phyloP scores from a whole-genome alignment of 2,797 vertebrate genomes.

The Cephalopachus bancanus region DNA sequence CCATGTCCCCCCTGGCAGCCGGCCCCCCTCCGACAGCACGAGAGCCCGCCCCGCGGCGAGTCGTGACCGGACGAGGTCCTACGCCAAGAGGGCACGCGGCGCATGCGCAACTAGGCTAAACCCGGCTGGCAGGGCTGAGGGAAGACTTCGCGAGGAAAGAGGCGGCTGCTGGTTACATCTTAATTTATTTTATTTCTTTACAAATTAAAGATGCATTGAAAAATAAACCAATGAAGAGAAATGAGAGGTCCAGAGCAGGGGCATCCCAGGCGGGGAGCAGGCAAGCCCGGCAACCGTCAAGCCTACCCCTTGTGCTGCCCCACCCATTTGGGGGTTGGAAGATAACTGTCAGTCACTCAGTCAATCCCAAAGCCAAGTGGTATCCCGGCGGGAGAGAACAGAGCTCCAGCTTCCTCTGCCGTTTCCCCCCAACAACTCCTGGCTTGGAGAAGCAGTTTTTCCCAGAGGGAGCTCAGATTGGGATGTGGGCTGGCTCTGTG shows the following conservation, averaged over 20 bases:
- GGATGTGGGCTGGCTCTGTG: constrained; percentile 84
- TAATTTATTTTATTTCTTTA: constrained; percentile 92
- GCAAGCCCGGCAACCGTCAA: constrained; percentile 74
- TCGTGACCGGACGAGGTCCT: not conserved
- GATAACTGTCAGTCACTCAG: constrained; percentile 73
- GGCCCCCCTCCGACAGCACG: not conserved
- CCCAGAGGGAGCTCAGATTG: constrained; percentile 69
- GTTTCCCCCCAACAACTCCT: constrained; percentile 34
- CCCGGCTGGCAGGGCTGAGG: rapidly evolving
- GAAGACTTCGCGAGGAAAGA: constrained; percentile 56
- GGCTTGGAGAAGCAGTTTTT: constrained; percentile 72
- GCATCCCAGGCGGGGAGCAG: constrained; percentile 71
- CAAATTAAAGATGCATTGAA: constrained; percentile 92
- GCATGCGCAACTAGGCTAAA: constrained; percentile 69
- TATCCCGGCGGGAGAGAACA: constrained; percentile 22
- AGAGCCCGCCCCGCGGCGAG: constrained; percentile 6
- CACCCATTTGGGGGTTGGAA: constrained; percentile 74
- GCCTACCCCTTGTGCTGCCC: constrained; percentile 80
- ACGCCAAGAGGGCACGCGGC: not conserved
- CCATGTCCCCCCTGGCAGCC: constrained; percentile 71
- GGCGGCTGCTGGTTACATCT: constrained; percentile 89
- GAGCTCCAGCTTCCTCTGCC: constrained; percentile 50
- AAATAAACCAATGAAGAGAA: constrained; percentile 90
- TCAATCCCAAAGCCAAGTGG: constrained; percentile 60
- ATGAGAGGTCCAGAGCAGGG: constrained; percentile 86